Percentiles rank a stretch among this genome's conserved stretches.
These are phyloP conservation scores for Scyliorhinus canicula DNA, from an alignment of 2,797 vertebrate genomes.

Conservation along the genomic window DNA sequence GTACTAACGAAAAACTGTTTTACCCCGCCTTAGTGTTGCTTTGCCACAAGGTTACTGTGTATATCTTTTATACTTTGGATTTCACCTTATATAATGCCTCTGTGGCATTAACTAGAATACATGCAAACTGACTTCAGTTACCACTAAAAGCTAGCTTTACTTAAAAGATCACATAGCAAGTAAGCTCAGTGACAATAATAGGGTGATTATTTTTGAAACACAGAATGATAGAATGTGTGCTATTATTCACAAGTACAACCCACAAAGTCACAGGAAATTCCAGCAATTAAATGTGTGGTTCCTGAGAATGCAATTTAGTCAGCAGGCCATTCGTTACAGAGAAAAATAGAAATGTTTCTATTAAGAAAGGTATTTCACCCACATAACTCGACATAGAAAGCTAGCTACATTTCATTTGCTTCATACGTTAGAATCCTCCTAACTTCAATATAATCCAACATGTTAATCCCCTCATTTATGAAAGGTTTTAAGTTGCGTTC, in stretches of 20 bases:
- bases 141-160: background rate
- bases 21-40: background rate
- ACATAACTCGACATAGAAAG: background rate
- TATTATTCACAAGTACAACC: conserved; percentile 6
- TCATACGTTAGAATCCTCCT: background rate
- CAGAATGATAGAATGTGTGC: background rate
- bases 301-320: background rate
- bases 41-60: background rate
- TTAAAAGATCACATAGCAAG: background rate
- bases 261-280: background rate
- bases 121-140: background rate
- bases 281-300: background rate
- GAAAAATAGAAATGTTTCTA: background rate
- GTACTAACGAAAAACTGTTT: background rate
- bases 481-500: background rate
- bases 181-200: background rate
- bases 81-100: background rate
- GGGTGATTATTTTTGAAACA: background rate
- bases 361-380: too few species aligned
- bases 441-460: background rate
- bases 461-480: background rate
- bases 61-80: background rate
- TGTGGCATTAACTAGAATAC: background rate
- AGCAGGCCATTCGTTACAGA: background rate
- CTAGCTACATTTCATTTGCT: background rate